phyloP scores from a whole-genome alignment of 2,888 invertebrate genomes.

The Phorcus lineatus region DNA sequence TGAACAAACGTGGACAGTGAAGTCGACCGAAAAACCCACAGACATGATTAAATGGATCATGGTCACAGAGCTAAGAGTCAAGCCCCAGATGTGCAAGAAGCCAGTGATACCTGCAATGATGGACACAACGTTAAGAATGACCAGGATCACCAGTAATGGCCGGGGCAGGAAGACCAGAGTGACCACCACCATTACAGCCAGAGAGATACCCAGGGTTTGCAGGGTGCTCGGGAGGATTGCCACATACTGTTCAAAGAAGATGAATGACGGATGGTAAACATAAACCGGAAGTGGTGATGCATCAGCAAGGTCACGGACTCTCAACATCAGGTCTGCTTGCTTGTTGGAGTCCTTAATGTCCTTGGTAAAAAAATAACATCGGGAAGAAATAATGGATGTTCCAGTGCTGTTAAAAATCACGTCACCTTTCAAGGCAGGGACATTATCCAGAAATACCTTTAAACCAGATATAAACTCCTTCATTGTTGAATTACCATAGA shows the following conservation, averaged over 20 bases:
- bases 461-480: conserved; percentile 28
- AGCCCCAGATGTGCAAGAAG: conserved; percentile 55
- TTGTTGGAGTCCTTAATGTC: conserved; percentile 86
- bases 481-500: not conserved
- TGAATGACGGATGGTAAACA: conserved; percentile 50
- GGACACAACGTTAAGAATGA: conserved; percentile 55
- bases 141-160: conserved; percentile 55
- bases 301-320: conserved; percentile 51
- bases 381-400: conserved; percentile 82
- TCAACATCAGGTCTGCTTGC: conserved; percentile 59
- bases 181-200: too few species aligned
- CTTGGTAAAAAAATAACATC: conserved; percentile 91
- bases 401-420: conserved; percentile 40
- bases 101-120: conserved; percentile 62
- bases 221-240: too few species aligned
- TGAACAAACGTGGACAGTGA: conserved; percentile 60
- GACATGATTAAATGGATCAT: conserved; percentile 66
- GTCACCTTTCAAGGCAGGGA: conserved; percentile 45
- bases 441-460: conserved; percentile 26
- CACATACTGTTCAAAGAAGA: too few species aligned
- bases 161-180: conserved; percentile 65
- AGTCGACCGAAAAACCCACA: conserved; percentile 66
- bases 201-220: too few species aligned
- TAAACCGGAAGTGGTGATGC: conserved; percentile 48
- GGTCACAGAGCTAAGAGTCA: conserved; percentile 62